Percentiles rank a stretch among this genome's conserved stretches.
Evolutionary conservation across 2,797 vertebrate genomes (phyloP).

Genomic region (Adrianichthys oophorus): DNA sequence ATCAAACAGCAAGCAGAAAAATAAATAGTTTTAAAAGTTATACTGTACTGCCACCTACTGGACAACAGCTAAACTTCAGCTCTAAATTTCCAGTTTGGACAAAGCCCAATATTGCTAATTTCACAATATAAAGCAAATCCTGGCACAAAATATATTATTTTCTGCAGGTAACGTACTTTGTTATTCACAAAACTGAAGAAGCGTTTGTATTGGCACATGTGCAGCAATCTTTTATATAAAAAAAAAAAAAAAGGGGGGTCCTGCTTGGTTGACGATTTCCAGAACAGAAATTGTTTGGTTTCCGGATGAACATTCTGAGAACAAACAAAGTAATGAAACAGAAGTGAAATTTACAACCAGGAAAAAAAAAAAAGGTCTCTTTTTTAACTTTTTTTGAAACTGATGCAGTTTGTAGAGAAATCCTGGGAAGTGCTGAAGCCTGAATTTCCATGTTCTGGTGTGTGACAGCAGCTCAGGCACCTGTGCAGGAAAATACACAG

Average conservation of each 20-base stretch:
- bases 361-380: not conserved
- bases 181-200: too few species aligned
- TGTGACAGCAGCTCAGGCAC: constrained; percentile 49
- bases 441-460: constrained; percentile 12
- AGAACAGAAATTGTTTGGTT: constrained; percentile 18
- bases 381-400: not conserved
- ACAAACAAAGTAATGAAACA: not conserved
- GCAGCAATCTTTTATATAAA: too few species aligned
- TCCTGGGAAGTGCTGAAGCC: not conserved
- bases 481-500: constrained; percentile 31
- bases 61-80: constrained; percentile 24
- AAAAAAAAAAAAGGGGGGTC: too few species aligned
- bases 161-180: too few species aligned
- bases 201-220: too few species aligned
- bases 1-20: not conserved
- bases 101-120: constrained; percentile 9
- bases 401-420: not conserved
- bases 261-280: constrained; percentile 26
- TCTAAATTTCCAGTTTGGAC: not conserved
- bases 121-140: not conserved
- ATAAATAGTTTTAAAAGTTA: constrained; percentile 13
- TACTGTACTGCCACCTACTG: constrained; percentile 71
- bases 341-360: constrained; percentile 2
- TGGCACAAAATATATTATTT: not conserved
- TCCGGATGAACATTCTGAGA: too few species aligned